These are phyloP conservation scores for Spea bombifrons DNA, from an alignment of 2,113 vertebrate genomes.

Conservation along the genomic window DNA sequence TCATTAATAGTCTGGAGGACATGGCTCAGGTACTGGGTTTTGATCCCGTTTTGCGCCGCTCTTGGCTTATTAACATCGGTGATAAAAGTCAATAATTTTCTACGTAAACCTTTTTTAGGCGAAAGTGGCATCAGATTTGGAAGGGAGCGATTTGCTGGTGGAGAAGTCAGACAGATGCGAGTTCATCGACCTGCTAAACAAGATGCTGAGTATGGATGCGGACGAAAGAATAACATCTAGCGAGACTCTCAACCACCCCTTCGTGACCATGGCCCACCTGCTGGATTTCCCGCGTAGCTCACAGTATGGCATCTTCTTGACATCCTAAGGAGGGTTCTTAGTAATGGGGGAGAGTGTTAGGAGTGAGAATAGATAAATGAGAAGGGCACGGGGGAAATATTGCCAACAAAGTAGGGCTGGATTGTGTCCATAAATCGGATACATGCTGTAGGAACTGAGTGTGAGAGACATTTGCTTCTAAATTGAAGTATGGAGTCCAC, in stretches of 20 bases:
- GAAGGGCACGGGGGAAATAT: no score
- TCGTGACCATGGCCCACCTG: conserved; percentile 94
- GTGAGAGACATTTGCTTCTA: no score
- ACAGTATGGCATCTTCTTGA: conserved; percentile 73
- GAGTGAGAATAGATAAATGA: background rate
- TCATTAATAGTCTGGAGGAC: conserved; percentile 96
- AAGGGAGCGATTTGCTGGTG: conserved; percentile 94
- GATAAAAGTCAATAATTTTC: no score
- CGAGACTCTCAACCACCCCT: conserved; percentile 95
- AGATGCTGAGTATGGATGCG: conserved; percentile 97
- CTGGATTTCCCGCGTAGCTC: conserved; percentile 96
- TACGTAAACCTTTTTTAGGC: conserved; percentile 66
- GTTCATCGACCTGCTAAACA: conserved; percentile 96
- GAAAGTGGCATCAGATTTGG: conserved; percentile 93
- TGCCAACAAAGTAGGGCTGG: no score
- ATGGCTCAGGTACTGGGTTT: conserved; percentile 85
- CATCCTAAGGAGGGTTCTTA: background rate
- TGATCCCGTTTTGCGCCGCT: no score
- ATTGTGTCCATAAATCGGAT: no score
- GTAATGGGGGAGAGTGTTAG: background rate
- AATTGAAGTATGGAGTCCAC: no score
- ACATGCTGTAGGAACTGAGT: no score
- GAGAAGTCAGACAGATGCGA: conserved; percentile 96
- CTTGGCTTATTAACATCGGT: no score
- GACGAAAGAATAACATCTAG: conserved; percentile 97